Evolutionary conservation across 2,797 vertebrate genomes (phyloP).

Genomic region (Chaetodon trifasciatus): DNA sequence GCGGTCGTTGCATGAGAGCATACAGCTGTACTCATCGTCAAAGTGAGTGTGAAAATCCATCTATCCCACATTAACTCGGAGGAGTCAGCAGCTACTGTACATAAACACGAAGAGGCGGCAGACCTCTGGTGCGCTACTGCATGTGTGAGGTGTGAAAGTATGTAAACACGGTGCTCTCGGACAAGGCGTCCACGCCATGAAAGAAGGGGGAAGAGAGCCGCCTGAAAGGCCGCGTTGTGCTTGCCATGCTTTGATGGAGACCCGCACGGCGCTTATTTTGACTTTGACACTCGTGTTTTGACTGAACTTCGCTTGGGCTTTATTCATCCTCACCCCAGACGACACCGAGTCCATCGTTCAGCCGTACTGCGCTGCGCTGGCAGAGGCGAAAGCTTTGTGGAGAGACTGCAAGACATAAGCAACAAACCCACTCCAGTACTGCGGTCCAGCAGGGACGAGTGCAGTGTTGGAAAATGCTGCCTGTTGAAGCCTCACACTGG

Average conservation of each 20-base stretch:
- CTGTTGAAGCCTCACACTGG: background rate
- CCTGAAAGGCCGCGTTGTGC: slow-evolving; percentile 1
- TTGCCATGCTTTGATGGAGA: background rate
- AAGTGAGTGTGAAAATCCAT: slow-evolving; percentile 1
- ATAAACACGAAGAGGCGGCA: background rate
- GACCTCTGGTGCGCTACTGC: background rate
- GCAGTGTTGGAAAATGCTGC: background rate
- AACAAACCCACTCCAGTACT: background rate
- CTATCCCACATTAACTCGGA: background rate
- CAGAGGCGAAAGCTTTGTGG: background rate
- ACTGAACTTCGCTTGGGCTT: background rate
- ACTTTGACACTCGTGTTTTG: background rate
- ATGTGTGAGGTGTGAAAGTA: background rate
- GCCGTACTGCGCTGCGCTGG: background rate
- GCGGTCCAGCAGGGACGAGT: too few species aligned
- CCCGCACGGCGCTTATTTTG: background rate
- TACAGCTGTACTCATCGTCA: background rate
- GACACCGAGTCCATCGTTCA: background rate
- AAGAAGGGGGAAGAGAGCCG: background rate
- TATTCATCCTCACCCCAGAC: background rate
- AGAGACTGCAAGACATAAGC: background rate
- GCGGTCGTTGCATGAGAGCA: background rate
- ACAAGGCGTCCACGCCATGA: slow-evolving; percentile 1
- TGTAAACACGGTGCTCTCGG: slow-evolving; percentile 15
- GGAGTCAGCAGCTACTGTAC: background rate